Conservation (phyloP, 2,888 invertebrate species). For the Dynastes hyllus region DNA sequence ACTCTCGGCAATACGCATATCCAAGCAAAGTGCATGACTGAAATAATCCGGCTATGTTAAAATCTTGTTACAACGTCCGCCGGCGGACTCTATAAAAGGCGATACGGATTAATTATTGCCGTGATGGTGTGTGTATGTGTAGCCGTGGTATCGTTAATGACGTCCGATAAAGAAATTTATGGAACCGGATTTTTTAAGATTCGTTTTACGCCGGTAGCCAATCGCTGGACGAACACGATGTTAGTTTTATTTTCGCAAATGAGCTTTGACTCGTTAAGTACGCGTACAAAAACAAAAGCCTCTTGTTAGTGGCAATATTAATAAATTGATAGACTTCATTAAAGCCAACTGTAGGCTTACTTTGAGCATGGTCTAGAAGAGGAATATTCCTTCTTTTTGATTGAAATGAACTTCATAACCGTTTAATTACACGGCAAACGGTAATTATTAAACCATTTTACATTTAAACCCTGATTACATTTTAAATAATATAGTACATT, state of each 20-base stretch:
- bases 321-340: too few relatives aligned
- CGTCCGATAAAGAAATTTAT: constrained; percentile 46
- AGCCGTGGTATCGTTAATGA: constrained; percentile 45
- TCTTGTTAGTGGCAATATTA: too few relatives aligned
- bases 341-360: too few relatives aligned
- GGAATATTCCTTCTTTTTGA: too few relatives aligned
- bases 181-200: constrained; percentile 36
- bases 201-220: constrained; percentile 26
- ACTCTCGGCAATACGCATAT: neutral
- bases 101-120: constrained; percentile 45
- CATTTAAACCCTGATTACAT: too few relatives aligned
- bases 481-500: too few relatives aligned
- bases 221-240: neutral
- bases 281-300: neutral
- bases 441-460: too few relatives aligned
- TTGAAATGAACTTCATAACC: too few relatives aligned
- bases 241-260: constrained; percentile 24
- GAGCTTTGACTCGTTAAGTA: constrained; percentile 20
- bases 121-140: constrained; percentile 12
- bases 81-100: constrained; percentile 36
- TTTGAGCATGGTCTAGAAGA: too few relatives aligned
- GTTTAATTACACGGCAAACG: too few relatives aligned
- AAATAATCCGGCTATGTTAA: constrained; percentile 43
- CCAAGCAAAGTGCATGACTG: constrained; percentile 20
- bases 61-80: constrained; percentile 31